Evolutionary conservation across 2,888 invertebrate species (phyloP).

Genomic region (Pandemis heparana): DNA sequence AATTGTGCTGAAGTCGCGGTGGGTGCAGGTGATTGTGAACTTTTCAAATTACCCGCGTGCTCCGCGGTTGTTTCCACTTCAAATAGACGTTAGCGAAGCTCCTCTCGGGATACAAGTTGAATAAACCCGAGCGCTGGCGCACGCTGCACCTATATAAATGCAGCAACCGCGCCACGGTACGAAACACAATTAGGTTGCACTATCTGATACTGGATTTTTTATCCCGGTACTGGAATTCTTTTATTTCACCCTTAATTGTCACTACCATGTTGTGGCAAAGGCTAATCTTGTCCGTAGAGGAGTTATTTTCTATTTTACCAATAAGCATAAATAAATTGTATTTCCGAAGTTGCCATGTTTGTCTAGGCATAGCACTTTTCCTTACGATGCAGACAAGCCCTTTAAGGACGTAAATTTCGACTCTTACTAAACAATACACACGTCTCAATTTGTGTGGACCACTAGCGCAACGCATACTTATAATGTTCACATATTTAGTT

Average conservation of each 20-base stretch:
- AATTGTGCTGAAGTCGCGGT: conserved; percentile 81
- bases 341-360: no score
- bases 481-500: no score
- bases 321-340: no score
- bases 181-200: conserved; percentile 4
- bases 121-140: conserved; percentile 54
- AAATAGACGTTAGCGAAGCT: conserved; percentile 57
- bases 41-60: conserved; percentile 84
- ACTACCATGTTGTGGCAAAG: background rate
- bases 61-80: conserved; percentile 74
- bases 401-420: no score
- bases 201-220: background rate
- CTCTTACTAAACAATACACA: no score
- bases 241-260: background rate
- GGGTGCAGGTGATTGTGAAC: conserved; percentile 82
- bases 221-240: background rate
- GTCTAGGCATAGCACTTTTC: no score
- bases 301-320: no score
- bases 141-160: conserved; percentile 32
- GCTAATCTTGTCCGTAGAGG: background rate
- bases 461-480: no score
- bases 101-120: conserved; percentile 54
- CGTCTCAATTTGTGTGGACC: no score
- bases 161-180: conserved; percentile 5
- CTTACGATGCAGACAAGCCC: no score